Evolutionary conservation across 1,140 invertebrate species (phyloP).

Genomic region (Diorhabda carinulata): DNA sequence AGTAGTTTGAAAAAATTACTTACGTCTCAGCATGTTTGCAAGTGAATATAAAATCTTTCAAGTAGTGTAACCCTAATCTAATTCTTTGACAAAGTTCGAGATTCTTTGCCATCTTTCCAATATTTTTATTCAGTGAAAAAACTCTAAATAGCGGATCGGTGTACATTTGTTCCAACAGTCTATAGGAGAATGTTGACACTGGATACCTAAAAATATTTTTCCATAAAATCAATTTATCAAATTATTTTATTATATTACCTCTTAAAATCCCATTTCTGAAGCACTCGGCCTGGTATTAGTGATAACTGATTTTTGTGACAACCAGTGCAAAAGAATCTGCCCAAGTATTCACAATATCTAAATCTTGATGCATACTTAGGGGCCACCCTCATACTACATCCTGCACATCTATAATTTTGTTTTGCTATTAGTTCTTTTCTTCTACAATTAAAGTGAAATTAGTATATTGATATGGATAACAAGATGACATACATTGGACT

Average conservation of each 20-base stretch:
- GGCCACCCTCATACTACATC: constrained; percentile 79
- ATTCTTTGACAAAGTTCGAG: constrained; percentile 60
- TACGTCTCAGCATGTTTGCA: constrained; percentile 64
- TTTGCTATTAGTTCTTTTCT: constrained; percentile 62
- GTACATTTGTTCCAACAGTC: constrained; percentile 73
- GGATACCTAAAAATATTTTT: constrained; percentile 56
- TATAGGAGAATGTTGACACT: constrained; percentile 78
- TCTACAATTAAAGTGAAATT: constrained; percentile 49
- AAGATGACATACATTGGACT: constrained; percentile 58
- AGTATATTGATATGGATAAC: background rate
- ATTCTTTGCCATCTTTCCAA: constrained; percentile 61
- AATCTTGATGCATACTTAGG: constrained; percentile 66
- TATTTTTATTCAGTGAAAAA: constrained; percentile 62
- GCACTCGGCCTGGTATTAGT: constrained; percentile 73
- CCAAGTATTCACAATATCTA: constrained; percentile 81
- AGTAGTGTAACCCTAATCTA: constrained; percentile 62
- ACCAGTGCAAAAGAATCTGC: constrained; percentile 84
- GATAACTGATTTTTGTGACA: constrained; percentile 77
- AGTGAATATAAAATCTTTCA: constrained; percentile 65
- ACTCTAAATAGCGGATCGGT: constrained; percentile 77
- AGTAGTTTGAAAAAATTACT: constrained; percentile 30
- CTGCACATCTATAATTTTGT: constrained; percentile 80
- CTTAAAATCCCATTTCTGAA: constrained; percentile 70
- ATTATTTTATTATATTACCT: constrained; percentile 47
- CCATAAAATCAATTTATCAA: background rate